phyloP scores from a whole-genome alignment of 1,140 invertebrate species.

The Ridgeia piscesae region DNA sequence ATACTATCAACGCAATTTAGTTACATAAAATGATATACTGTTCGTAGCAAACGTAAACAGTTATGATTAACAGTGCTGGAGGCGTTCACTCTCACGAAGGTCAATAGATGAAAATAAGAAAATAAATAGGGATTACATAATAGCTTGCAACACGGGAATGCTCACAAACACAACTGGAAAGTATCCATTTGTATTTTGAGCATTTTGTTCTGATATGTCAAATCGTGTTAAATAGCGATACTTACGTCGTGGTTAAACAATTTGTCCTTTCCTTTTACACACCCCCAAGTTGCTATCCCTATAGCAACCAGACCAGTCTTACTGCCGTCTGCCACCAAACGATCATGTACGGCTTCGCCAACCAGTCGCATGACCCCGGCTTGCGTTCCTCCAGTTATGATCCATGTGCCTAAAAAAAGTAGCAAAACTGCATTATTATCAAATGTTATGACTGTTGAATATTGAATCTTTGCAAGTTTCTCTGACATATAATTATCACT shows the following conservation, averaged over 20 bases:
- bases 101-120: too few relatives aligned
- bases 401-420: conserved; percentile 53
- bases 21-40: too few relatives aligned
- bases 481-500: not conserved
- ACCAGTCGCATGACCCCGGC: conserved; percentile 60
- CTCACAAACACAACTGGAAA: too few relatives aligned
- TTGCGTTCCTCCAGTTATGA: conserved; percentile 59
- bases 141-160: too few relatives aligned
- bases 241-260: conserved; percentile 37
- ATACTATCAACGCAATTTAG: not conserved
- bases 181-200: too few relatives aligned
- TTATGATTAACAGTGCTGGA: too few relatives aligned
- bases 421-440: not conserved
- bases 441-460: not conserved
- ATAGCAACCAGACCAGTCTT: conserved; percentile 52
- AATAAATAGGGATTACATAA: too few relatives aligned
- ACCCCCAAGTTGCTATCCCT: conserved; percentile 58
- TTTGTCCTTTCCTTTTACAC: conserved; percentile 47
- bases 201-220: too few relatives aligned
- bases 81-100: too few relatives aligned
- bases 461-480: not conserved
- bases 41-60: too few relatives aligned
- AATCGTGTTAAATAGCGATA: not conserved
- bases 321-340: conserved; percentile 43
- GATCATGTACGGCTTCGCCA: conserved; percentile 58